Evolutionary conservation across 2,113 vertebrate species (phyloP).

Genomic region (Paraplagusia blochii): DNA sequence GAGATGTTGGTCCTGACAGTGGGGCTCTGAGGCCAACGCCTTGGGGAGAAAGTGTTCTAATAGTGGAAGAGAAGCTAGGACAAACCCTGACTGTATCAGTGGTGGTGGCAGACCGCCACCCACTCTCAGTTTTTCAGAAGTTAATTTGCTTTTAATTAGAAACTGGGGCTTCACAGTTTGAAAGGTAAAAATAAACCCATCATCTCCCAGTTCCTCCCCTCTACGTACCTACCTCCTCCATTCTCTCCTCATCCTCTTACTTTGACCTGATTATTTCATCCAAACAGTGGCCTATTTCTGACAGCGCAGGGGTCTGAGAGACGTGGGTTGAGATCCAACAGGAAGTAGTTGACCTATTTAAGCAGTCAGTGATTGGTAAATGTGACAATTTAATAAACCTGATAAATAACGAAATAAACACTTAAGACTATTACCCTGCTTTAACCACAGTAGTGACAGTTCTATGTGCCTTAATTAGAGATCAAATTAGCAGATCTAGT

Average conservation of each 20-base stretch:
- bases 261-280: conserved; percentile 12
- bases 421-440: no score
- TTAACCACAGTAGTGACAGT: no score
- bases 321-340: conserved; percentile 17
- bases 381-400: not conserved
- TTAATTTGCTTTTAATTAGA: conserved; percentile 77
- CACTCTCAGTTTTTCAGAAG: conserved; percentile 50
- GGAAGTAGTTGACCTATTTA: conserved; percentile 21
- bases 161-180: conserved; percentile 41
- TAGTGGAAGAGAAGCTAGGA: conserved; percentile 29
- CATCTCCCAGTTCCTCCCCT: conserved; percentile 27
- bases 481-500: no score
- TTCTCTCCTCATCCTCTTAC: conserved; percentile 46
- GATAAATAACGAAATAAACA: no score
- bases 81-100: conserved; percentile 28
- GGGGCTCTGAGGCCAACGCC: conserved; percentile 36
- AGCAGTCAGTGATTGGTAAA: not conserved
- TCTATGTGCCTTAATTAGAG: no score
- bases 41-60: conserved; percentile 47
- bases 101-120: conserved; percentile 20
- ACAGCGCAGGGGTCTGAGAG: conserved; percentile 35
- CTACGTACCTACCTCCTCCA: conserved; percentile 38
- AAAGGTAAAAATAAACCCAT: conserved; percentile 65
- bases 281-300: conserved; percentile 66
- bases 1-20: conserved; percentile 46